Conservation (phyloP, 1,140 invertebrate species). For the Drosophila neocordata region DNA sequence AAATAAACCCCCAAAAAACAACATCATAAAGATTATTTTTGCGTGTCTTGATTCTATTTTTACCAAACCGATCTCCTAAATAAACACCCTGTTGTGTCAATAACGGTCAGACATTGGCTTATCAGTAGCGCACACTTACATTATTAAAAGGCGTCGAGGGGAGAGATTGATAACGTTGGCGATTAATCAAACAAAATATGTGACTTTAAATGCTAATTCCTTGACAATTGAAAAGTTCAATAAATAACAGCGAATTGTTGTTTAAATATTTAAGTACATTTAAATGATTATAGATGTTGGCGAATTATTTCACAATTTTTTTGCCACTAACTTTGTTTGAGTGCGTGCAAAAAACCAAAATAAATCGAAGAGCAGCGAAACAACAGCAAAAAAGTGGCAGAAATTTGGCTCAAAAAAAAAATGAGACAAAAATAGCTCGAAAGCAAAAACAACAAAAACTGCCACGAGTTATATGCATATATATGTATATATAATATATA, state of each 20-base stretch:
- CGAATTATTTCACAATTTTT: constrained; percentile 10
- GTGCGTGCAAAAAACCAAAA: neutral
- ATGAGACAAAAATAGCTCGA: constrained; percentile 15
- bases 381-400: neutral
- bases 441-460: constrained; percentile 9
- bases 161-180: constrained; percentile 29
- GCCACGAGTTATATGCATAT: neutral
- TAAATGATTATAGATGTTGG: neutral
- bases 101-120: neutral
- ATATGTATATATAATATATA: constrained; percentile 2
- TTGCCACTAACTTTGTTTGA: constrained; percentile 4
- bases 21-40: neutral
- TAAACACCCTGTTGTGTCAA: neutral
- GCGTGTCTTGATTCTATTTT: neutral
- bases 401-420: constrained; percentile 1
- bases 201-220: constrained; percentile 19
- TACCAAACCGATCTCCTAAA: neutral
- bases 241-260: neutral
- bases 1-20: constrained; percentile 7
- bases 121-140: constrained; percentile 14
- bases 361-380: too few relatives aligned
- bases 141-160: neutral
- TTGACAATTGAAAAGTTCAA: constrained; percentile 30
- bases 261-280: neutral
- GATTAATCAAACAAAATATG: constrained; percentile 35